Conservation (phyloP, 1,140 invertebrate species). For the Ceratina japonica region DNA sequence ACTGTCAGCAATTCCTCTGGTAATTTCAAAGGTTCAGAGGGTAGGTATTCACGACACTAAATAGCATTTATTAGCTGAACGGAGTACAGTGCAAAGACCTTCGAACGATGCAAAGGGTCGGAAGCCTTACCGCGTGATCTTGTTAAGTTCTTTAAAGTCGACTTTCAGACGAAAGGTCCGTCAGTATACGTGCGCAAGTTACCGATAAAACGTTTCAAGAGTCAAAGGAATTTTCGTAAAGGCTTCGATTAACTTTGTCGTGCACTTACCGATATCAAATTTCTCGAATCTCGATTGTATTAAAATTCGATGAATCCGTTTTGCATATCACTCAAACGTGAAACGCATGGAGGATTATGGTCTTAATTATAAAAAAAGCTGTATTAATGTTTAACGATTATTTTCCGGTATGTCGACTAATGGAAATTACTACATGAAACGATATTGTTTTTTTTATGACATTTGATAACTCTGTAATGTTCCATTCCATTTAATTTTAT, state of each 20-base stretch:
- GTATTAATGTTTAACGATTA: background rate
- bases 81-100: conserved; percentile 26
- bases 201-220: background rate
- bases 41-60: background rate
- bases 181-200: conserved; percentile 13
- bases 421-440: no score
- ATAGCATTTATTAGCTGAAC: background rate
- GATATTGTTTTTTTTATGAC: no score
- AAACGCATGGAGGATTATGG: no score
- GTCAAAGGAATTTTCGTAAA: conserved; percentile 1
- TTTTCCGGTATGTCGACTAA: no score
- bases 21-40: background rate
- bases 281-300: background rate
- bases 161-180: conserved; percentile 31
- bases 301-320: background rate
- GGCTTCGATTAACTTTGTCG: conserved; percentile 34
- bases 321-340: no score
- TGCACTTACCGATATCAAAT: background rate
- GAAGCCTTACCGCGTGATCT: conserved; percentile 43
- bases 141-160: conserved; percentile 45
- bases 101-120: conserved; percentile 2
- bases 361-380: no score
- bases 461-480: no score
- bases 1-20: background rate
- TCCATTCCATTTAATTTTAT: background rate